phyloP scores from a whole-genome alignment of 2,797 vertebrate genomes.

The Margarornis squamiger region DNA sequence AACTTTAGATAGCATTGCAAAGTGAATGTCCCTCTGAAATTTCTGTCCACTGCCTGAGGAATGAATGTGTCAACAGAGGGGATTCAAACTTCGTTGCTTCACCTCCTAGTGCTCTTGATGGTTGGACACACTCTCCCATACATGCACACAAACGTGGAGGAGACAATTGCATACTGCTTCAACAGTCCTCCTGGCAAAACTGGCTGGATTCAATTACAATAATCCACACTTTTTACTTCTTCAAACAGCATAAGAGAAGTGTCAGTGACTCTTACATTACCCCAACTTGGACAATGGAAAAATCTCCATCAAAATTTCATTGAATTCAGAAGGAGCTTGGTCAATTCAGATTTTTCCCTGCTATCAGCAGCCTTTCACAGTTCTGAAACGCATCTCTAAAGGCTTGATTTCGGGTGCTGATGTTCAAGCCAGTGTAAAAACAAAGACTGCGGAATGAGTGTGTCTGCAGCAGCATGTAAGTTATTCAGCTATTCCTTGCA shows the following conservation, averaged over 20 bases:
- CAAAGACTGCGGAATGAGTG: not conserved
- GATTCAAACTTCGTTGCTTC: not conserved
- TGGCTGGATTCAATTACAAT: not conserved
- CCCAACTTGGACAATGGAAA: not conserved
- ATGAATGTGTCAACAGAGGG: not conserved
- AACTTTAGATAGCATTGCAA: not conserved
- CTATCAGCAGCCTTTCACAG: not conserved
- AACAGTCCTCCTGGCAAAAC: not conserved
- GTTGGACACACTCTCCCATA: accelerated
- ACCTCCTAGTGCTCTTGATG: not conserved
- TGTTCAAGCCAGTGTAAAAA: not conserved
- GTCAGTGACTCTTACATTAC: not conserved
- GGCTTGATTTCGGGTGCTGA: not conserved
- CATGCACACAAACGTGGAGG: not conserved
- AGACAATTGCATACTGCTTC: not conserved
- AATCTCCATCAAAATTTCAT: not conserved
- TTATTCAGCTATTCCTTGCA: conserved; percentile 19
- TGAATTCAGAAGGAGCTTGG: not conserved
- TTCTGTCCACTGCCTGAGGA: not conserved
- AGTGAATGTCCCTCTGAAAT: not conserved
- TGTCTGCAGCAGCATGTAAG: not conserved
- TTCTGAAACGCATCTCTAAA: not conserved
- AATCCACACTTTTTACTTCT: not conserved
- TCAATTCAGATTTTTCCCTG: not conserved
- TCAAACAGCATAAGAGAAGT: not conserved